Evolutionary conservation across 1,140 invertebrate species (phyloP).

Genomic region (Phymastichus coffea): DNA sequence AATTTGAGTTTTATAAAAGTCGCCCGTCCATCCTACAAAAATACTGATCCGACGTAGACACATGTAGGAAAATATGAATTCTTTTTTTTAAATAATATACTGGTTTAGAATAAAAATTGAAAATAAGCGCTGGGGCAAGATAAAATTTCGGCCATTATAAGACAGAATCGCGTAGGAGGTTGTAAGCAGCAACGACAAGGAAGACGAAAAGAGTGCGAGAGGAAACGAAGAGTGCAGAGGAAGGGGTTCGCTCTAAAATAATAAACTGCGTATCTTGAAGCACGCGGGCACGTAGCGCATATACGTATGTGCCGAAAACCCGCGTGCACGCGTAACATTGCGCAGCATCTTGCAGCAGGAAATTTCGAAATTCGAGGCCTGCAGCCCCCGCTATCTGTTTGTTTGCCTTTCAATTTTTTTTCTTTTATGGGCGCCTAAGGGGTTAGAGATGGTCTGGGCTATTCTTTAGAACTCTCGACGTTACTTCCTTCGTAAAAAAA

Average conservation of each 20-base stretch:
- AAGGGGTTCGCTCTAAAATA: conserved; percentile 42
- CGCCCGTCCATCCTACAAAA: too few relatives aligned
- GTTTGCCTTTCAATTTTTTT: conserved; percentile 13
- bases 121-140: neutral
- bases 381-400: neutral
- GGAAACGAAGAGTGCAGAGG: conserved; percentile 18
- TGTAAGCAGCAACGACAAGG: too few relatives aligned
- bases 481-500: neutral
- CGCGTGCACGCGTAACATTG: neutral
- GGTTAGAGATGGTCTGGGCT: conserved; percentile 14
- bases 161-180: too few relatives aligned
- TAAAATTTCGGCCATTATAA: too few relatives aligned
- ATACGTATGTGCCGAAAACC: conserved; percentile 4
- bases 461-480: conserved; percentile 6
- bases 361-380: conserved; percentile 17
- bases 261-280: conserved; percentile 36
- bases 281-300: neutral
- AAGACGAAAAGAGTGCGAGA: conserved; percentile 21
- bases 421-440: neutral
- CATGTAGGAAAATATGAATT: too few relatives aligned
- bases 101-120: too few relatives aligned
- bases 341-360: conserved; percentile 7
- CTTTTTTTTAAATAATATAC: too few relatives aligned
- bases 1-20: too few relatives aligned
- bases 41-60: too few relatives aligned